Conservation (phyloP, 1,140 invertebrate genomes). For the Eubasilissa regina region DNA sequence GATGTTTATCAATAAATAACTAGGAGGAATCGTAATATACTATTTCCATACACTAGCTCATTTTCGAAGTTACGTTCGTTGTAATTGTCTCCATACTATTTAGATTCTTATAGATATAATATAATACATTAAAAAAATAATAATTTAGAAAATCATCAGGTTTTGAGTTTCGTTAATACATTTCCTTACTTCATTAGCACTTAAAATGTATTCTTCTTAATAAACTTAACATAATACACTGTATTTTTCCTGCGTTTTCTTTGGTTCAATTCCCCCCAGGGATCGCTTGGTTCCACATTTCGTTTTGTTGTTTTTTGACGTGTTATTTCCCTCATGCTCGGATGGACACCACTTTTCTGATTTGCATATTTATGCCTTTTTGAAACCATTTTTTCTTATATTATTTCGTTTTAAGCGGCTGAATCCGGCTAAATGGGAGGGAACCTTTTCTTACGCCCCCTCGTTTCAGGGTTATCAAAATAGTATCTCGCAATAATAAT, state of each 20-base stretch:
- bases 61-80: background rate
- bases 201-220: slow-evolving; percentile 1
- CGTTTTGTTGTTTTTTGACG: slow-evolving; percentile 34
- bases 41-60: no score
- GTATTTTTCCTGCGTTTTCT: background rate
- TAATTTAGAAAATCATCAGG: no score
- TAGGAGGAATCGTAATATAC: background rate
- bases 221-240: background rate
- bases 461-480: slow-evolving; percentile 9
- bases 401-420: slow-evolving; percentile 56
- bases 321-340: slow-evolving; percentile 46
- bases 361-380: slow-evolving; percentile 59
- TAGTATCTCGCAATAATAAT: no score
- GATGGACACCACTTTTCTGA: slow-evolving; percentile 49
- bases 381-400: slow-evolving; percentile 53
- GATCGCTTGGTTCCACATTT: slow-evolving; percentile 16
- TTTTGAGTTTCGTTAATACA: no score
- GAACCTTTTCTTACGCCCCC: slow-evolving; percentile 28
- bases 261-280: slow-evolving; percentile 27
- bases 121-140: no score
- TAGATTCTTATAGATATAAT: no score
- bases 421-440: slow-evolving; percentile 37
- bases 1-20: background rate
- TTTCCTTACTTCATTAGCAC: no score
- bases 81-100: background rate